Evolutionary conservation across 2,797 vertebrate genomes (phyloP).

Genomic region (Uromys caudimaculatus): DNA sequence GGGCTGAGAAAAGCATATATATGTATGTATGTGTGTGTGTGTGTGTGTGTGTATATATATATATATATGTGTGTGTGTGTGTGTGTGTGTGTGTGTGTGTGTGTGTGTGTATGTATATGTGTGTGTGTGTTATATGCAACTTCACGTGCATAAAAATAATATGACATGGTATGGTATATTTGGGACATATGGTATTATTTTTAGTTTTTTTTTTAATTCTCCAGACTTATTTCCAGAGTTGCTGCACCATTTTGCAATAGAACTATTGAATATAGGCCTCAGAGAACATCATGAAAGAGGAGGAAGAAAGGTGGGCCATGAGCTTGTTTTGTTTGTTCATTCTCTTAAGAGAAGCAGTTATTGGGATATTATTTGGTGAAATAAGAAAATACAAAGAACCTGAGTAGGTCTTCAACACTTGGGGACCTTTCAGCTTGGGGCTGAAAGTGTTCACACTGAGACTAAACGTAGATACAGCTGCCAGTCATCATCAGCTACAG

Average conservation of each 20-base stretch:
- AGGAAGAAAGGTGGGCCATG: not conserved
- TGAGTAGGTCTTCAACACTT: not conserved
- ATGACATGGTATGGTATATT: not conserved
- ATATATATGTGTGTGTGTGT: no score
- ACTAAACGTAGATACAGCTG: not conserved
- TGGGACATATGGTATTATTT: not conserved
- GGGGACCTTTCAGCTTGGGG: no score
- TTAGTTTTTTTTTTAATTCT: not conserved
- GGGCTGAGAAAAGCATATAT: no score
- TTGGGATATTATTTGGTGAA: not conserved
- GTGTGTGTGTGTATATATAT: no score
- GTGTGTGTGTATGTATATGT: no score
- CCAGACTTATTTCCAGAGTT: not conserved
- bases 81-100: no score
- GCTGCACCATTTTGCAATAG: not conserved
- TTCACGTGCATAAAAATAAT: not conserved
- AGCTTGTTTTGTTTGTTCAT: not conserved
- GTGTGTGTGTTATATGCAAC: no score
- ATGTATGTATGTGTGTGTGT: no score
- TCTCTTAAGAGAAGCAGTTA: not conserved
- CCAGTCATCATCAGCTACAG: not conserved
- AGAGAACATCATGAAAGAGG: not conserved
- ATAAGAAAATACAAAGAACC: slow-evolving; percentile 4
- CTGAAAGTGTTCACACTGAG: not conserved
- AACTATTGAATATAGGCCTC: not conserved